Evolutionary conservation across 2,113 vertebrate genomes (phyloP), one percentile per base, ranked within the genome.

Genomic region (Mustela lutreola): DNA sequence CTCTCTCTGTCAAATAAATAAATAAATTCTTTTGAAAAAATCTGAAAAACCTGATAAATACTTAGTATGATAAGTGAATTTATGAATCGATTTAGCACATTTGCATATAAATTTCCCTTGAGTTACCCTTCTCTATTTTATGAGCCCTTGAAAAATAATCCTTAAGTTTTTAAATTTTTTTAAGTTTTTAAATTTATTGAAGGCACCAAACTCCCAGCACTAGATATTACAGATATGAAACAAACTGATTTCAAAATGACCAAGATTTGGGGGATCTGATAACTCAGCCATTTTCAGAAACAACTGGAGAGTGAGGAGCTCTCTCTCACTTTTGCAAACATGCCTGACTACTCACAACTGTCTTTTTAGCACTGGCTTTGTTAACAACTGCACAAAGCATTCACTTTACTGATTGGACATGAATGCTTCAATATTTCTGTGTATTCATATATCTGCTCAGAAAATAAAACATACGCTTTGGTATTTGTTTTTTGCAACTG

Each of bases 71-170:
- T 87, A 83, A 82, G 31, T 78, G 16, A 97, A 62, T 28, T 92
- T 96, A 36, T 91, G 14, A 78, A 84, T 94, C 60, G 28, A 67
- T 48, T 83, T 91, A 39, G 24, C 83, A 73, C 94, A 56, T 65
- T 36, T 95, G 2, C 92, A 24, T 67, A 31, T 83, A 62, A 15
- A 39, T 62, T 36, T 48, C 28, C 76, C 60, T 36, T 53, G 21
- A 58, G 45, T 65, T 11, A 58, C 22, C 12, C 12, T 87, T 86
- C 62, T 62, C 28, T 76, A 62, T 94, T 82, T 92, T 79, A 58
- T 62, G 28, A 50, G 4, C 11, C 39, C 21, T 76, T 89, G 48
- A 93, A 80, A 97, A 89, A 75, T 82, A 81, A 76, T 62, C n/a
- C 16, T 31, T 89, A 73, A 26, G 12, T 70, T 96, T 78, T 78